Conservation (phyloP, 1,140 invertebrate genomes). For the Xylocopa sonorina region DNA sequence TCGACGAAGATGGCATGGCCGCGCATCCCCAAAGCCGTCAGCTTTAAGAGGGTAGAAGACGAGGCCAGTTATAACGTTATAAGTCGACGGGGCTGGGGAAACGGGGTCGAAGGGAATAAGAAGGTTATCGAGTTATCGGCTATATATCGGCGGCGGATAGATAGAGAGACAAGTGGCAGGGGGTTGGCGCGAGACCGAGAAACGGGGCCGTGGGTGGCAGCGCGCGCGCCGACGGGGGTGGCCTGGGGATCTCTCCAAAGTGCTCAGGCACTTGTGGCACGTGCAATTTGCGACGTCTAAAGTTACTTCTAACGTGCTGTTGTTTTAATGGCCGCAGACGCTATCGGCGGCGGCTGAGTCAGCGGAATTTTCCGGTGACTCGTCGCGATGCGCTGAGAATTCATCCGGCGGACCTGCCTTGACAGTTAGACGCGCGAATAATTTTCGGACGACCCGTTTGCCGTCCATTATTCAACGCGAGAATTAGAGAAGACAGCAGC, state of each 20-base stretch:
- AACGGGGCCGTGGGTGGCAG: not conserved
- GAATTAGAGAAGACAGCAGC: too few relatives aligned
- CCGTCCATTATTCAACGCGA: not conserved
- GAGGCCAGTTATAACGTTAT: constrained; percentile 55
- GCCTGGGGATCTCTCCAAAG: constrained; percentile 54
- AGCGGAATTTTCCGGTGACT: constrained; percentile 27
- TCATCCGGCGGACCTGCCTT: not conserved
- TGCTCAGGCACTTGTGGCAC: constrained; percentile 53
- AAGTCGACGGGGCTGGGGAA: constrained; percentile 47
- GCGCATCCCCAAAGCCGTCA: constrained; percentile 24
- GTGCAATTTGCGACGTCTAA: constrained; percentile 62
- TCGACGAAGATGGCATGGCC: not conserved
- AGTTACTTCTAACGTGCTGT: constrained; percentile 53
- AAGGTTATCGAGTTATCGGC: constrained; percentile 65
- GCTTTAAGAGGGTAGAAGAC: constrained; percentile 58
- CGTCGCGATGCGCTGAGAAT: constrained; percentile 6
- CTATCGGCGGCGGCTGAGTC: constrained; percentile 20
- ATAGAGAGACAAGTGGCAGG: not conserved
- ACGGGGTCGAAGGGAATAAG: constrained; percentile 65
- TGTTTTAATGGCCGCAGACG: constrained; percentile 46
- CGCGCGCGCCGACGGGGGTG: not conserved
- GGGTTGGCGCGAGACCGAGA: not conserved
- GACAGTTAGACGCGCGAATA: not conserved
- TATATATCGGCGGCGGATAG: constrained; percentile 56
- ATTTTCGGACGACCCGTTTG: not conserved